Base-by-base conservation (phyloP, 2,113 vertebrate genomes). In the Myiozetetes cayanensis region DNA sequence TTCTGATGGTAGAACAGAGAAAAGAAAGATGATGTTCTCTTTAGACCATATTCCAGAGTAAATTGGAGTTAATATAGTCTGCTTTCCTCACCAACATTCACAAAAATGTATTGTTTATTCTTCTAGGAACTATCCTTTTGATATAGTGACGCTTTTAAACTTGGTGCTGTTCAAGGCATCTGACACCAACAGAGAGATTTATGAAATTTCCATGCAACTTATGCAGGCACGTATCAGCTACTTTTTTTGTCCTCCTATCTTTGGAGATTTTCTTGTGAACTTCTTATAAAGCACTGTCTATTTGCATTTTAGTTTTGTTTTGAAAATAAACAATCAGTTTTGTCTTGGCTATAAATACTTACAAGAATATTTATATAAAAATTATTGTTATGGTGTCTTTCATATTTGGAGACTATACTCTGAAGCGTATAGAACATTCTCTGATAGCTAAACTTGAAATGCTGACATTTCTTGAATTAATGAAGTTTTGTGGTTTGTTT, bases 191-290 rank as follows among this genome's bases (percentile, higher is more conserved):
- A 98, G 99, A 93, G 99, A 99, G 95, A 99, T 99, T 85, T 99
- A 99, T 94, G 99, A 99, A 97, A 99, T 99, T 95, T 99, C 99
- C 90, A 99, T 99, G 99, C 99, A 99, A 97, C 98, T 99, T 83
- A 99, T 99, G 99, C 99, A 99, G 99, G 99, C 98, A 98, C 4
- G 96, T 97, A 96, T 91, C 91, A 59, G 28, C 79, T 76, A 28
- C 30, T 62, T 53, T 35, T 24, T 80, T 52, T 72, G 39, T 56
- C 22, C 46, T 84, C n/a, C 39, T 88, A 2, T 63, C 24, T 61
- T 80, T 65, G 33, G 21, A 22, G 4, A 3, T 0, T 18, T 74
- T 85, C 68, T 47, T 8, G 17, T 67, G 35, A 50, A 39, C 27
- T 65, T 81, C 25, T 66, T 55, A 18, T 24, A 24, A 56, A 81